Conservation (phyloP, 2,888 invertebrate genomes). For the Notodonta ziczac region DNA sequence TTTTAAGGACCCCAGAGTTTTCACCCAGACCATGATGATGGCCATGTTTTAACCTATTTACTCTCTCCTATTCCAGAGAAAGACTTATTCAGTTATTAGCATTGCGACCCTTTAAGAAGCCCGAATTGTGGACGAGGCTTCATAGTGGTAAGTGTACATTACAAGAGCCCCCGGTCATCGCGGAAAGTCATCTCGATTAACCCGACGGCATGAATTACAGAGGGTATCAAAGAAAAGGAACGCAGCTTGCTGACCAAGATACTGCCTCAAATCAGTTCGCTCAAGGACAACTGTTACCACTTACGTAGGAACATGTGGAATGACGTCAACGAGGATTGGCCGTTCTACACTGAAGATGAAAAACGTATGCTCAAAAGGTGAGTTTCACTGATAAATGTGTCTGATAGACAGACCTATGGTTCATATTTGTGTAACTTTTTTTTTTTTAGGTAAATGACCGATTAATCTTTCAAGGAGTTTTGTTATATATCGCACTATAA, state of each 20-base stretch:
- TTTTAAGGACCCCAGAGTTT: no score
- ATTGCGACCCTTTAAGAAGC: conserved; percentile 96
- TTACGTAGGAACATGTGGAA: conserved; percentile 95
- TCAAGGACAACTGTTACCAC: conserved; percentile 95
- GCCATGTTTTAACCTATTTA: background rate
- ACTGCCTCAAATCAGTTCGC: conserved; percentile 91
- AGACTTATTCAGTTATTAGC: conserved; percentile 97
- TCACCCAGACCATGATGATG: no score
- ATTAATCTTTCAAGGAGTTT: no score
- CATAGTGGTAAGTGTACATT: conserved; percentile 87
- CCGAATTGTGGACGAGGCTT: conserved; percentile 93
- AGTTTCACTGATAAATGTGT: conserved; percentile 24
- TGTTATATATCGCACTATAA: no score
- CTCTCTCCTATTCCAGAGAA: conserved; percentile 88
- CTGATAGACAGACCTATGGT: background rate
- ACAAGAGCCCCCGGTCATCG: conserved; percentile 20
- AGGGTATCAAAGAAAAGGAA: conserved; percentile 94
- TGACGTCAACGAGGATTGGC: conserved; percentile 97
- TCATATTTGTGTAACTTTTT: no score
- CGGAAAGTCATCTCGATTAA: conserved; percentile 44
- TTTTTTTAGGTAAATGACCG: no score
- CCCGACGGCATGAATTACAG: conserved; percentile 80
- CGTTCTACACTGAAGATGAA: conserved; percentile 96
- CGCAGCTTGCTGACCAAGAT: conserved; percentile 90
- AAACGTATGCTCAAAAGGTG: conserved; percentile 94